phyloP scores from a whole-genome alignment of 2,797 vertebrate genomes.

The Rhynchotus rufescens region DNA sequence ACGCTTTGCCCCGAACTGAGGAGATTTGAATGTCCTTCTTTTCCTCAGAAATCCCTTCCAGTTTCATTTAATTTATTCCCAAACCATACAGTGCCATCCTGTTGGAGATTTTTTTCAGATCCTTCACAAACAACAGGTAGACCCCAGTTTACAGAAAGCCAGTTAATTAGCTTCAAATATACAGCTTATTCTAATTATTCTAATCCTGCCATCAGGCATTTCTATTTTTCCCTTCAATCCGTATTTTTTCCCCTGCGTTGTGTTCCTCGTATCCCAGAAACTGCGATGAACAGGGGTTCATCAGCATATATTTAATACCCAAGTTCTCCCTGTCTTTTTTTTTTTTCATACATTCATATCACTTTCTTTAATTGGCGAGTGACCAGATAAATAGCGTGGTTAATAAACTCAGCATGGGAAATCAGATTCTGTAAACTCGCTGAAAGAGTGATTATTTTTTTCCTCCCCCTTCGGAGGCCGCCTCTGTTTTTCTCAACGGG shows the following conservation, averaged over 20 bases:
- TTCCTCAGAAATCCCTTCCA: not conserved
- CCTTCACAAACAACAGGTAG: slow-evolving; percentile 10
- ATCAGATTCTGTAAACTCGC: slow-evolving; percentile 56
- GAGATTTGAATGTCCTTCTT: slow-evolving; percentile 16
- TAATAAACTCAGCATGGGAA: slow-evolving; percentile 60
- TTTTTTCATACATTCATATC: slow-evolving; percentile 5
- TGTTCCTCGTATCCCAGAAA: not conserved
- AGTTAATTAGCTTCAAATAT: not conserved
- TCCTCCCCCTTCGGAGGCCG: slow-evolving; percentile 73
- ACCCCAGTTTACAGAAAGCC: not conserved
- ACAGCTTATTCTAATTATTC: slow-evolving; percentile 18
- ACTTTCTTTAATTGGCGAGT: slow-evolving; percentile 1
- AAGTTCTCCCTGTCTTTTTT: not conserved
- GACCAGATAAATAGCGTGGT: slow-evolving; percentile 46
- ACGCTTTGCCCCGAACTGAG: not conserved
- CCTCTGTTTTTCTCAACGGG: slow-evolving; percentile 81
- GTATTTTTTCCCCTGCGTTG: not conserved
- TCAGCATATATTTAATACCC: slow-evolving; percentile 20
- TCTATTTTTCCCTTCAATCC: not conserved
- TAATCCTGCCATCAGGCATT: not conserved
- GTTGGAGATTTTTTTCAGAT: not conserved
- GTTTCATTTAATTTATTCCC: slow-evolving; percentile 24
- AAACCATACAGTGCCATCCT: not conserved
- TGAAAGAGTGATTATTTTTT: slow-evolving; percentile 47
- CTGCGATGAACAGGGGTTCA: not conserved